These are phyloP conservation scores for Batillaria attramentaria DNA, from an alignment of 1,140 invertebrate species.

Conservation along the genomic window DNA sequence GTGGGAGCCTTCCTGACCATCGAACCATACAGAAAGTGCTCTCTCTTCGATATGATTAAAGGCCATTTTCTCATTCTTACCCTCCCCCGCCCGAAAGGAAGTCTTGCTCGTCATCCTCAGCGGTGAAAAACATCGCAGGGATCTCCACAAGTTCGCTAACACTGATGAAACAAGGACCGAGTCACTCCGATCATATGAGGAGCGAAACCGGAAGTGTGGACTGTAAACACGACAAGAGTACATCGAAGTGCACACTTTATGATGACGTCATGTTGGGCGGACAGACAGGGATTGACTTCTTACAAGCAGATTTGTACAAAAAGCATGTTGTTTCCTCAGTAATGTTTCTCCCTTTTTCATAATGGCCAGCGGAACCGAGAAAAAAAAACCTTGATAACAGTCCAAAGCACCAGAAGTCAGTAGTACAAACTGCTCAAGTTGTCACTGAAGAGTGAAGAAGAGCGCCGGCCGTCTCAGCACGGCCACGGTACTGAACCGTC, in stretches of 20 bases:
- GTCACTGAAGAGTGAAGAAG: too few species aligned
- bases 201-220: conserved; percentile 30
- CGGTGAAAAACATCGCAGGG: conserved; percentile 62
- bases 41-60: background rate
- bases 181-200: conserved; percentile 27
- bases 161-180: background rate
- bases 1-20: too few species aligned
- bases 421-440: too few species aligned
- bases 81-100: conserved; percentile 52
- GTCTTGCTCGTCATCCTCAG: conserved; percentile 65
- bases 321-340: too few species aligned
- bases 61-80: conserved; percentile 7
- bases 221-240: background rate
- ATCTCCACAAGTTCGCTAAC: background rate
- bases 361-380: too few species aligned
- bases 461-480: too few species aligned
- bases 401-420: background rate
- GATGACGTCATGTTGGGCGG: background rate
- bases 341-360: too few species aligned
- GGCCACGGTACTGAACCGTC: too few species aligned
- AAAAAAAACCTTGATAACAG: background rate
- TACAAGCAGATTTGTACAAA: background rate
- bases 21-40: too few species aligned
- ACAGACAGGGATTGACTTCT: background rate
- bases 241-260: background rate